Conservation (phyloP, 2,113 vertebrate species). For the Eretmochelys imbricata region DNA sequence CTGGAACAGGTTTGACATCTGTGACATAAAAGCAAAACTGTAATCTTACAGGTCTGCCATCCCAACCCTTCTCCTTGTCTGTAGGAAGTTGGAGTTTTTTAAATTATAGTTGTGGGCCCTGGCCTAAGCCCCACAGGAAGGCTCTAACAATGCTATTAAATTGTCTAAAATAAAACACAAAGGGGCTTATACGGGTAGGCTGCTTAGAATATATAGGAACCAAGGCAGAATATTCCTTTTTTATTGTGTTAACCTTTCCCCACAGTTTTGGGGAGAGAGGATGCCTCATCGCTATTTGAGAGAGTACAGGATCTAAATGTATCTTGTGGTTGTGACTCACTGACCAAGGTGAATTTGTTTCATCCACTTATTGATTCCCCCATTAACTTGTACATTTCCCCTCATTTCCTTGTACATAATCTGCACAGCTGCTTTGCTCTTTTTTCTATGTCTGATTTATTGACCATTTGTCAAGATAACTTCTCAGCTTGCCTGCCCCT, state of each 20-base stretch:
- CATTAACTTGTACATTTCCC: neutral
- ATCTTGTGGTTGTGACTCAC: neutral
- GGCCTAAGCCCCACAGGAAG: neutral
- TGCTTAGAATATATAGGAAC: neutral
- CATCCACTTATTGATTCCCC: neutral
- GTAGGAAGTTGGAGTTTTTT: neutral
- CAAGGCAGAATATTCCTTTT: neutral
- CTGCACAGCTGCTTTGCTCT: neutral
- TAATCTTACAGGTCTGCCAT: neutral
- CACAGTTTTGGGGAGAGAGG: neutral
- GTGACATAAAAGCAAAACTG: neutral
- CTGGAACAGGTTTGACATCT: neutral
- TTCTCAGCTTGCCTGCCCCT: neutral
- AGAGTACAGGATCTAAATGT: neutral
- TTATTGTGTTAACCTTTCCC: neutral
- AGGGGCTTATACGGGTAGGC: neutral
- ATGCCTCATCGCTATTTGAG: neutral
- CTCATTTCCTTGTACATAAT: neutral
- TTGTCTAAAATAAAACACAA: neutral
- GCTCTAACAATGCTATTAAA: neutral
- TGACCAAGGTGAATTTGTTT: neutral
- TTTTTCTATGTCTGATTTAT: neutral
- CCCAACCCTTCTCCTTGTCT: neutral
- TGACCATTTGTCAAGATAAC: neutral
- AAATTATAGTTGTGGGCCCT: neutral